Evolutionary conservation across 2,888 invertebrate genomes (phyloP), one percentile per base, ranked within the genome.

Genomic region (Tipula helvola): DNA sequence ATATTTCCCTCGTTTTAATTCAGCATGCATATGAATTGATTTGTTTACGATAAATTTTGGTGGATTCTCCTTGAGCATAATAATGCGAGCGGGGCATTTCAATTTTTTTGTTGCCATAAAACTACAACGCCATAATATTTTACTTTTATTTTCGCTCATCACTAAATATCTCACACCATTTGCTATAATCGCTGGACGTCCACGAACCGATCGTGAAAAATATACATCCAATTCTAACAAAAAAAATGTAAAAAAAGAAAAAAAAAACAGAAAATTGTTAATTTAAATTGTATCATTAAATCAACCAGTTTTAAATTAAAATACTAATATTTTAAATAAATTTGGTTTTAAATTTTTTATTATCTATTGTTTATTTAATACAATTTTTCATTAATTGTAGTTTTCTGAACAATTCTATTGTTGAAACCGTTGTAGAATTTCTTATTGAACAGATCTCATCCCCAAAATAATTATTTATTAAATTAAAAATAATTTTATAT

Each of bases 81-180:
- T 91, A 13, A 92, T 91, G 36, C 91, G 89, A 0, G 91, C 91
- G 0, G 91, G 91, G 84, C 91, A 92, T 88, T 92, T 92, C 5
- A 91, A 89, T 87, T 91, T 91, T 88, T 92, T 92, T 28, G 91
- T 91, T 41, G 91, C 91, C 91, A 92, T 92, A 12, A 90, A 91
- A 86, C 91, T 91, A 88, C 91, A 92, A 28, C 91, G 90, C 91
- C 91, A 92, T 36, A 91, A 88, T 4, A 91, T 91, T 88, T 91
- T 91, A 88, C 90, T 91, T 87, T 90, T 90, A 88, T 91, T 91
- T 88, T 92, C 91, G 87, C 91, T 92, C 91, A 92, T 92, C n/a
- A 91, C 89, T 8, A 92, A 89, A 87, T 91, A 92, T 13, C 91
- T 90, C n/a, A 91, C 89, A 87, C 91, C 91, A 87, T 92, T 91